Evolutionary conservation across 2,113 vertebrate genomes (phyloP).

Genomic region (Lepisosteus oculatus): DNA sequence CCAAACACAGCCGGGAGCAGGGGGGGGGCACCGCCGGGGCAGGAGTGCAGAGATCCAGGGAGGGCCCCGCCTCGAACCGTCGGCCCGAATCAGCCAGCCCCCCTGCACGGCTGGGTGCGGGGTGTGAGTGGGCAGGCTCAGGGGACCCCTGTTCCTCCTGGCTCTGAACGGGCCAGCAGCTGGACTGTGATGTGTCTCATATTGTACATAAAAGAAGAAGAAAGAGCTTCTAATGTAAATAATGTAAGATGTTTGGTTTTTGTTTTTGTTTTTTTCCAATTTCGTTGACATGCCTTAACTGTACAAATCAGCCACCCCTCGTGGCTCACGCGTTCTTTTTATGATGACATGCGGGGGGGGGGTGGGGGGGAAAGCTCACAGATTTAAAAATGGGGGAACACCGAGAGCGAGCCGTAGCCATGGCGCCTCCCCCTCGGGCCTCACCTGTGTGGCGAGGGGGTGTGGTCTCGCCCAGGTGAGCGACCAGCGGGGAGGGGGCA

Average conservation of each 20-base stretch:
- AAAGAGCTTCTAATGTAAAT: slow-evolving; percentile 34
- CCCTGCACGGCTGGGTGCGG: background rate
- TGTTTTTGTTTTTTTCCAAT: slow-evolving; percentile 16
- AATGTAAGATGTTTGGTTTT: slow-evolving; percentile 28
- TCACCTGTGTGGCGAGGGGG: background rate
- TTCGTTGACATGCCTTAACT: slow-evolving; percentile 42
- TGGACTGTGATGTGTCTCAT: background rate
- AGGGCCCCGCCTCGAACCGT: background rate
- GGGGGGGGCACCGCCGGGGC: background rate
- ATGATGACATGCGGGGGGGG: too few relatives aligned
- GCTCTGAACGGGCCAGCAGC: background rate
- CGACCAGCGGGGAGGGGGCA: too few relatives aligned
- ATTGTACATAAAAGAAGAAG: background rate
- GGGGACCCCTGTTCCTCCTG: background rate
- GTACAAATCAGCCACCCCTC: slow-evolving; percentile 28
- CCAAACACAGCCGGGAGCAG: too few relatives aligned
- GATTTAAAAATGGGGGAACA: too few relatives aligned
- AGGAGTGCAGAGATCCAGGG: background rate
- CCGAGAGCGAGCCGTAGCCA: too few relatives aligned
- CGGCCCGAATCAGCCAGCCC: background rate
- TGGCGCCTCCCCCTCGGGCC: too few relatives aligned
- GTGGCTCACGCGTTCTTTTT: too few relatives aligned
- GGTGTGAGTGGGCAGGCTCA: background rate
- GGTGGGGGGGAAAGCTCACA: background rate
- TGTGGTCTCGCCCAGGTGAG: too few relatives aligned